A percentile compares a stretch with the other conserved stretches of the same genome.
These are phyloP conservation scores for Dicycla oo DNA, from an alignment of 2,888 invertebrate genomes.

Conservation along the genomic window DNA sequence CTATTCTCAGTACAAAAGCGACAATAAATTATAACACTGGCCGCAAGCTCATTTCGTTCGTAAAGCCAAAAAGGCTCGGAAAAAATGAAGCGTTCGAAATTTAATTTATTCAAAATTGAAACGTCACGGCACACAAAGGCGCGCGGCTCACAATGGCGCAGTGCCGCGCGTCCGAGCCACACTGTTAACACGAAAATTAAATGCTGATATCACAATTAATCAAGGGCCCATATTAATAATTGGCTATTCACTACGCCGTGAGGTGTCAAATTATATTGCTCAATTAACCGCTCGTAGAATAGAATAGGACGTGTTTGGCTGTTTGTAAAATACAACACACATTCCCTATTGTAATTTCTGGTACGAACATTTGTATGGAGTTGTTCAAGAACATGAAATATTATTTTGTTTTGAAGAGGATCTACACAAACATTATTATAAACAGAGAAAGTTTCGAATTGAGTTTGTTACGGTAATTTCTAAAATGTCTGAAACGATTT, in stretches of 20 bases:
- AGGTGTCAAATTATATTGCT: slow-evolving; percentile 91
- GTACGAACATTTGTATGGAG: slow-evolving; percentile 23
- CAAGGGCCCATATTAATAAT: slow-evolving; percentile 90
- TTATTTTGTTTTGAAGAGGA: slow-evolving; percentile 10
- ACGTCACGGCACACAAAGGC: slow-evolving; percentile 89
- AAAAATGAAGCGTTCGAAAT: slow-evolving; percentile 90
- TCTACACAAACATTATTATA: slow-evolving; percentile 20
- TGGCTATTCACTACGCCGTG: slow-evolving; percentile 89
- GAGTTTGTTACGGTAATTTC: slow-evolving; percentile 33
- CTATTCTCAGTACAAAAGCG: slow-evolving; percentile 82
- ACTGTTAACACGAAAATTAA: slow-evolving; percentile 90
- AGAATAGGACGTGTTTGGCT: slow-evolving; percentile 85
- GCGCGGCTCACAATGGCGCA: slow-evolving; percentile 83
- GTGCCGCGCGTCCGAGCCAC: slow-evolving; percentile 73
- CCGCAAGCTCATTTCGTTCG: slow-evolving; percentile 83
- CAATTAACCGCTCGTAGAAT: slow-evolving; percentile 88
- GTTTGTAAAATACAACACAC: slow-evolving; percentile 78
- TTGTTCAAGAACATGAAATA: slow-evolving; percentile 36
- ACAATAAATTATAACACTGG: slow-evolving; percentile 87
- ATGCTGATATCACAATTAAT: slow-evolving; percentile 91
- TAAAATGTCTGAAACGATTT: slow-evolving; percentile 38
- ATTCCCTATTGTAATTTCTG: slow-evolving; percentile 61
- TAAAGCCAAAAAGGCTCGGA: slow-evolving; percentile 81
- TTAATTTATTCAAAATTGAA: slow-evolving; percentile 91
- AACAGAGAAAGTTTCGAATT: slow-evolving; percentile 38